Evolutionary conservation across 2,113 vertebrate genomes (phyloP).

Genomic region (Chiloscyllium plagiosum): DNA sequence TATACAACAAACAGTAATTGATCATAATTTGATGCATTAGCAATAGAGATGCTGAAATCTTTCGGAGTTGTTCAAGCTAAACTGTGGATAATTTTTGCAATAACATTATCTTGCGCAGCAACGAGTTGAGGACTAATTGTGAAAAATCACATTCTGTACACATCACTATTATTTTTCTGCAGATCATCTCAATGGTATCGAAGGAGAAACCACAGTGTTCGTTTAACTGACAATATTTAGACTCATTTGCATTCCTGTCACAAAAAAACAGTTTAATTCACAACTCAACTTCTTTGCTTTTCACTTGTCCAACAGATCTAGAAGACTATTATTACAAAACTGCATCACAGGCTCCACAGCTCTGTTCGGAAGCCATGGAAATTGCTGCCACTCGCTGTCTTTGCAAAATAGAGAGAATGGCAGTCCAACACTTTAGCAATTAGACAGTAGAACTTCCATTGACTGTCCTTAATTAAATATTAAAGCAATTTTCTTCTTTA

Average conservation of each 20-base stretch:
- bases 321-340: background rate
- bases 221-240: background rate
- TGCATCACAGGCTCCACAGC: background rate
- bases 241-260: background rate
- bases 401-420: background rate
- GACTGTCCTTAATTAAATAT: conserved; percentile 7
- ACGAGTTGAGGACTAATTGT: background rate
- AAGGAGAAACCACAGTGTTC: background rate
- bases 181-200: background rate
- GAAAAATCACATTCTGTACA: background rate
- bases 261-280: background rate
- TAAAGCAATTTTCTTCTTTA: background rate
- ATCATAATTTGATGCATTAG: too few species aligned
- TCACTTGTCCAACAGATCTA: background rate
- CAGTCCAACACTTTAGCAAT: background rate
- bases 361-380: background rate
- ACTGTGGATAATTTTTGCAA: background rate
- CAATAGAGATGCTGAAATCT: too few species aligned
- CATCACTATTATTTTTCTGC: background rate
- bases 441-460: background rate
- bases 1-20: too few species aligned
- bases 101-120: background rate
- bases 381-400: background rate
- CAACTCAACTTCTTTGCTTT: background rate
- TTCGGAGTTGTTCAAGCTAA: background rate